phyloP scores from a whole-genome alignment of 2,888 invertebrate species.

The Philaethria dido region DNA sequence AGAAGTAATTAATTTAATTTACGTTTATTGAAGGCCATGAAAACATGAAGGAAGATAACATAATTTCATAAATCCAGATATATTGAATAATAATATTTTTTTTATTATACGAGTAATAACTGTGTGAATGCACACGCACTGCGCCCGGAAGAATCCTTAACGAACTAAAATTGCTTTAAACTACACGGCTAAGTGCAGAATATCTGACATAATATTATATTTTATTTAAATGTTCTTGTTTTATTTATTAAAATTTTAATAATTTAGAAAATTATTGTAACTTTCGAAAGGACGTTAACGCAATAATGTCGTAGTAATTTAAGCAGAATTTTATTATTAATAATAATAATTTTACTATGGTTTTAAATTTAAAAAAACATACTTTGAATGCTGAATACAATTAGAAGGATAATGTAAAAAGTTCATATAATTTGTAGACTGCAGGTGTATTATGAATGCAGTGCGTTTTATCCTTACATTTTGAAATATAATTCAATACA shows the following conservation, averaged over 20 bases:
- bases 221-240: background rate
- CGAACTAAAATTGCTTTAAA: constrained; percentile 2
- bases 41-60: no score
- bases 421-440: background rate
- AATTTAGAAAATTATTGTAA: no score
- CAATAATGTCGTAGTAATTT: no score
- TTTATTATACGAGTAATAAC: background rate
- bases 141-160: background rate
- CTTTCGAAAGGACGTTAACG: no score
- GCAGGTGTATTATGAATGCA: background rate
- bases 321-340: no score
- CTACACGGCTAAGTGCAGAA: background rate
- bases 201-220: background rate
- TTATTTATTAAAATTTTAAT: no score
- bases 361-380: no score
- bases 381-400: background rate
- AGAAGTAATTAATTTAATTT: no score
- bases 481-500: background rate
- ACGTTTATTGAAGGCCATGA: no score
- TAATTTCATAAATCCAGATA: no score
- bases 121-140: constrained; percentile 3
- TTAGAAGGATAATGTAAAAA: background rate
- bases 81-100: background rate
- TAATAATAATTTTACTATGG: no score
- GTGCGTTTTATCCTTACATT: background rate